A percentile compares a stretch with the other conserved stretches of the same genome.
These are phyloP conservation scores for Alentia gelatinosa DNA, from an alignment of 2,888 invertebrate genomes.

Conservation along the genomic window DNA sequence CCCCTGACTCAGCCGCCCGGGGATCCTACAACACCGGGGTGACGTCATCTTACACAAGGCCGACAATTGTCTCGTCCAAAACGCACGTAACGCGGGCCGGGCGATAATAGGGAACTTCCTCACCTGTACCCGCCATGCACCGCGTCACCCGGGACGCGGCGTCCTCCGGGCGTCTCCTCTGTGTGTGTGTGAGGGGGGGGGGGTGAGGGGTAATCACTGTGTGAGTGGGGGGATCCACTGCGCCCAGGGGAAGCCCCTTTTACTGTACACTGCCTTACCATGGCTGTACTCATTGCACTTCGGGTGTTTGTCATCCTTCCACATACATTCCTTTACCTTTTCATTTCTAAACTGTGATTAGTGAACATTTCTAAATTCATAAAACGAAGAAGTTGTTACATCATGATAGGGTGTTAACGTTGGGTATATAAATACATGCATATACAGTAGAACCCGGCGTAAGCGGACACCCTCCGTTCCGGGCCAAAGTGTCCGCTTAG, in stretches of 20 bases:
- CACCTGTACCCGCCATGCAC: not conserved
- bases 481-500: too few species aligned
- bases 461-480: too few species aligned
- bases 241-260: not conserved
- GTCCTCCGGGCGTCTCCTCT: not conserved
- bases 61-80: not conserved
- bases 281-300: not conserved
- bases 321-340: too few species aligned
- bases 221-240: not conserved
- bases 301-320: too few species aligned
- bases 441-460: too few species aligned
- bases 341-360: too few species aligned
- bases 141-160: not conserved
- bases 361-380: too few species aligned
- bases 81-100: not conserved
- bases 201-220: not conserved
- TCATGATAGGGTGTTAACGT: too few species aligned
- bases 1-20: not conserved
- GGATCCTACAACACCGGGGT: not conserved
- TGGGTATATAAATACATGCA: too few species aligned
- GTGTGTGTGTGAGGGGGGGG: not conserved
- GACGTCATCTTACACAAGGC: slow-evolving; percentile 15
- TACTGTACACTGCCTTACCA: not conserved
- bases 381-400: too few species aligned
- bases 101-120: not conserved